phyloP scores from a whole-genome alignment of 2,797 vertebrate genomes.

The Malurus leucopterus region DNA sequence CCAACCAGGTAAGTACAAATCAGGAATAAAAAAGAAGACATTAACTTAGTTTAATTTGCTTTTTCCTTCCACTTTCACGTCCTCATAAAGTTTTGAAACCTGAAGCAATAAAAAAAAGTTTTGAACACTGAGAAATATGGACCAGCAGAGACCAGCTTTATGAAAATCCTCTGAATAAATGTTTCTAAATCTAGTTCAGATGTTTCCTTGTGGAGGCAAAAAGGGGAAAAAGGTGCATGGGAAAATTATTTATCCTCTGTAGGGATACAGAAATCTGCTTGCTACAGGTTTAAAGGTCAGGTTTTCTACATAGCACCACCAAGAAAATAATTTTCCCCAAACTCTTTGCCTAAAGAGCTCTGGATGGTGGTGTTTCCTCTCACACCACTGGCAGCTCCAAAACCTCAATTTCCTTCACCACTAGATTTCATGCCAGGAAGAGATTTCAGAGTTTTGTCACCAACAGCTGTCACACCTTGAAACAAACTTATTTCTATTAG shows the following conservation, averaged over 20 bases:
- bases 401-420: slow-evolving; percentile 18
- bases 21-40: not conserved
- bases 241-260: not conserved
- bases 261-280: not conserved
- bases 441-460: not conserved
- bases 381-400: slow-evolving; percentile 11
- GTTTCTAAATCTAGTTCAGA: not conserved
- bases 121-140: not conserved
- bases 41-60: not conserved
- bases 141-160: not conserved
- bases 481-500: slow-evolving; percentile 30
- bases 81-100: not conserved
- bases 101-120: no score
- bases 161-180: not conserved
- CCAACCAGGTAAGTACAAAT: not conserved
- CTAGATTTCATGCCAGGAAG: slow-evolving; percentile 25
- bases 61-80: not conserved
- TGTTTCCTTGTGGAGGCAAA: not conserved
- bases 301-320: not conserved
- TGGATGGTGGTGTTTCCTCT: not conserved
- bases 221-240: fast-evolving
- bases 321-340: not conserved
- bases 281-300: not conserved
- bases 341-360: not conserved
- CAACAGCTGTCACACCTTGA: slow-evolving; percentile 14